Conservation (phyloP, 2,797 vertebrate species). For the Rhinichthys osculus region DNA sequence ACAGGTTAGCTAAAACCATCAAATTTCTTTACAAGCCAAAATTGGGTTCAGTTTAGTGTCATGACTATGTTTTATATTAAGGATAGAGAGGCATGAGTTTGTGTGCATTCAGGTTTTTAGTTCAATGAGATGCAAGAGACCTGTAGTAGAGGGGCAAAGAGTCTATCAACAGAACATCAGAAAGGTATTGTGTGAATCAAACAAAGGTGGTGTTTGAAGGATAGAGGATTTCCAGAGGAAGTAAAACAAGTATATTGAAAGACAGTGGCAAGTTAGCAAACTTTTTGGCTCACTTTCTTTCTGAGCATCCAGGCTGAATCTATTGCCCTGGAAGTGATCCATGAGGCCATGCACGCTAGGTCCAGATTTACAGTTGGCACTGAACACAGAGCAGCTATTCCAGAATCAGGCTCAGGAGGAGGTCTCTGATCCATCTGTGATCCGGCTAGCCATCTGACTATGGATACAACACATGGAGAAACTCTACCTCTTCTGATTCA, state of each 20-base stretch:
- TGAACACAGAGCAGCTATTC: conserved; percentile 68
- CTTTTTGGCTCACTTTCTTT: conserved; percentile 60
- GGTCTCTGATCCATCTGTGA: conserved; percentile 82
- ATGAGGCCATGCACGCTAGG: conserved; percentile 75
- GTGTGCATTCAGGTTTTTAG: neutral
- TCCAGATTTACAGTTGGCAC: conserved; percentile 81
- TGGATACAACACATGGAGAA: conserved; percentile 78
- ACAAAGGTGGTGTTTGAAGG: neutral
- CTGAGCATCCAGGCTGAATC: conserved; percentile 65
- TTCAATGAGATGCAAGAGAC: neutral
- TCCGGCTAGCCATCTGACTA: conserved; percentile 80
- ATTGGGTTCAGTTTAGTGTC: conserved; percentile 6
- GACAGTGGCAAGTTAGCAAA: conserved; percentile 29
- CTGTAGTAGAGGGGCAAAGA: neutral
- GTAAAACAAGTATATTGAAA: conserved; percentile 15
- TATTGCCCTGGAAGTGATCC: conserved; percentile 79
- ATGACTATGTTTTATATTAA: conserved; percentile 1
- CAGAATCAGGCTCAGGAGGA: conserved; percentile 75
- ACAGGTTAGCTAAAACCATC: conserved; percentile 1
- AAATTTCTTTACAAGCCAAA: neutral
- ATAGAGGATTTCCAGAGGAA: neutral
- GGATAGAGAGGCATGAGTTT: neutral
- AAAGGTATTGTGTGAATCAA: neutral
- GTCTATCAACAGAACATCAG: conserved; percentile 13
- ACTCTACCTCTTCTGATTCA: conserved; percentile 72